Evolutionary conservation across 2,113 vertebrate genomes (phyloP).

Genomic region (Channa argus): DNA sequence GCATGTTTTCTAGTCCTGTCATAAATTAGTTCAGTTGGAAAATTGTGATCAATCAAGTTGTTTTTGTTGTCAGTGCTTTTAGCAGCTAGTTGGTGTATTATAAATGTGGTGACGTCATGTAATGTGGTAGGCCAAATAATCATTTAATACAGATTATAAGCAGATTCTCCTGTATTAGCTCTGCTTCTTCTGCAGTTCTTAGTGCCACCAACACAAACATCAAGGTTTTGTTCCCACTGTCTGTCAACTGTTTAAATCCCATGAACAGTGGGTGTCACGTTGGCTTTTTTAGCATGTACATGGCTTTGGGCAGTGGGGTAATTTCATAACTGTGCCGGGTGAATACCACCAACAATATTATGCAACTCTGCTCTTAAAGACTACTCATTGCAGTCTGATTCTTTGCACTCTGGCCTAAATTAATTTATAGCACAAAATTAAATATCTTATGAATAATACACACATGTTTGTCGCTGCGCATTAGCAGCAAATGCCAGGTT

Average conservation of each 20-base stretch:
- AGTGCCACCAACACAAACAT: conserved; percentile 20
- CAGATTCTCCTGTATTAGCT: background rate
- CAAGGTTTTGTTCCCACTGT: conserved; percentile 23
- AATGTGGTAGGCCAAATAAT: background rate
- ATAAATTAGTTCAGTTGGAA: no score
- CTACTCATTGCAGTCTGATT: conserved; percentile 2
- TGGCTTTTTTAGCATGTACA: conserved; percentile 45
- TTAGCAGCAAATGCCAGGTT: conserved; percentile 60
- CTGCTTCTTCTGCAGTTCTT: background rate
- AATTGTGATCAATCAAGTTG: conserved; percentile 11
- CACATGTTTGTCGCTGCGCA: conserved; percentile 32
- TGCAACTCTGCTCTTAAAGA: conserved; percentile 65
- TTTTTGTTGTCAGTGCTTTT: background rate
- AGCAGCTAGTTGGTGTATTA: background rate
- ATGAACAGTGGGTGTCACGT: conserved; percentile 59
- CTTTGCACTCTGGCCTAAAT: conserved; percentile 40
- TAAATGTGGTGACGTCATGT: background rate
- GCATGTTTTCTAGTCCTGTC: no score
- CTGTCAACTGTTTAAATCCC: conserved; percentile 38
- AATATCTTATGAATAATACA: conserved; percentile 47
- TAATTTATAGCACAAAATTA: conserved; percentile 26
- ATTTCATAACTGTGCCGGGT: conserved; percentile 76
- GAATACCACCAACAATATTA: conserved; percentile 69
- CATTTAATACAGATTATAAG: background rate
- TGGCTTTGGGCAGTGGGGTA: conserved; percentile 64